These are phyloP conservation scores for Haliclystus octoradiatus DNA, from an alignment of 30 jellyfish, hydroid and myxozoan genomes.

Conservation along the genomic window DNA sequence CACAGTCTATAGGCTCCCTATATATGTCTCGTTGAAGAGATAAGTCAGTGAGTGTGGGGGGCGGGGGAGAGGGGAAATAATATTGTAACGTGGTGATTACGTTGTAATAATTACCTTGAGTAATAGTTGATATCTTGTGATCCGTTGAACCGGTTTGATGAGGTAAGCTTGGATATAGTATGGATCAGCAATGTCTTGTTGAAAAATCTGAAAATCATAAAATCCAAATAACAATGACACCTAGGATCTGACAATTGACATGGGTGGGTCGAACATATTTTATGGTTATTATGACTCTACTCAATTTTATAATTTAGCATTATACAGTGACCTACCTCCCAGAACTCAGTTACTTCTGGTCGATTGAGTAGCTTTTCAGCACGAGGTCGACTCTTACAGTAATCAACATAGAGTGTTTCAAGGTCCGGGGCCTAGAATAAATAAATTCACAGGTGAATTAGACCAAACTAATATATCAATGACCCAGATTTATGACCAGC, in stretches of 20 bases:
- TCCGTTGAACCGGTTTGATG: constrained; percentile 85
- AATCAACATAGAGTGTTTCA: constrained; percentile 58
- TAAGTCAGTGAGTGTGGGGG: too few species aligned
- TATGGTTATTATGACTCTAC: too few species aligned
- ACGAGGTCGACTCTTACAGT: constrained; percentile 67
- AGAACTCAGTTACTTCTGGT: constrained; percentile 72
- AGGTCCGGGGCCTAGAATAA: constrained; percentile 44
- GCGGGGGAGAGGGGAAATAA: too few species aligned
- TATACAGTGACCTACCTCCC: constrained; percentile 53
- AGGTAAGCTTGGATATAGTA: constrained; percentile 71
- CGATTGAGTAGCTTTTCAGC: constrained; percentile 76
- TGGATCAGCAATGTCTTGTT: constrained; percentile 72
- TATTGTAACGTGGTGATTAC: too few species aligned
- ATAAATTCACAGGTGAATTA: too few species aligned
- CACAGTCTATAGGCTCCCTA: too few species aligned
- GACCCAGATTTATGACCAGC: too few species aligned
- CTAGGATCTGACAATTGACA: too few species aligned
- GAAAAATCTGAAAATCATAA: constrained; percentile 37
- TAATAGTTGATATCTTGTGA: constrained; percentile 68
- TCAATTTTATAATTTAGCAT: not conserved
- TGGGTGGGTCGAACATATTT: too few species aligned
- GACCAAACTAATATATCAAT: not conserved
- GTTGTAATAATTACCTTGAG: too few species aligned
- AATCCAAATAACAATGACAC: too few species aligned
- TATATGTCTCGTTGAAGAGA: too few species aligned